Conservation (phyloP, 2,888 invertebrate species). For the Alloplasta piceator region DNA sequence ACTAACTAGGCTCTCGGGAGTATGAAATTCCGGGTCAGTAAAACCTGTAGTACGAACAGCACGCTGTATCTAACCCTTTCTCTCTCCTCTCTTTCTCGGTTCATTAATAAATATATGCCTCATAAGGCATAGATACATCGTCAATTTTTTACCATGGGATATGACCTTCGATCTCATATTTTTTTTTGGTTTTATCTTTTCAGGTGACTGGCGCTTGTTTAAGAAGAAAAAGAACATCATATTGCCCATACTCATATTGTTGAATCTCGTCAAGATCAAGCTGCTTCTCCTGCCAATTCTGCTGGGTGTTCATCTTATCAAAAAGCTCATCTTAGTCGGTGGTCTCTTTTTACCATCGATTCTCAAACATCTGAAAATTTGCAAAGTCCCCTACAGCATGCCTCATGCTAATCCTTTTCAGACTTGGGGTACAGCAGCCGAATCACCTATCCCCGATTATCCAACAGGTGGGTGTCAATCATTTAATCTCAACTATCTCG, state of each 20-base stretch:
- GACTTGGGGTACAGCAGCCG: conserved; percentile 77
- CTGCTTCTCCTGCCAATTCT: conserved; percentile 86
- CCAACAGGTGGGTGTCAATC: conserved; percentile 74
- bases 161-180: background rate
- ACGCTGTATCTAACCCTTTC: background rate
- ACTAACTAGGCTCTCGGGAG: conserved; percentile 14
- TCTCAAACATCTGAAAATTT: conserved; percentile 83
- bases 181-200: conserved; percentile 47
- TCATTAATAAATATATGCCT: background rate
- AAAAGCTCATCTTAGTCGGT: conserved; percentile 87
- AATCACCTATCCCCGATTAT: conserved; percentile 77
- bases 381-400: conserved; percentile 75
- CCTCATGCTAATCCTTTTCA: conserved; percentile 74
- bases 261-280: conserved; percentile 84
- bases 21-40: conserved; percentile 35
- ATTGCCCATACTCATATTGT: conserved; percentile 79
- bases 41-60: conserved; percentile 1
- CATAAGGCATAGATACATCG: background rate
- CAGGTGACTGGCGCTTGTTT: conserved; percentile 73
- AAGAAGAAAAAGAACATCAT: conserved; percentile 93
- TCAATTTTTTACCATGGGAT: background rate
- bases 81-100: background rate
- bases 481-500: background rate
- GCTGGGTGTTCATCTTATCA: conserved; percentile 87
- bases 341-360: conserved; percentile 86